Conservation (phyloP, 2,113 vertebrate genomes). For the Clarias gariepinus region DNA sequence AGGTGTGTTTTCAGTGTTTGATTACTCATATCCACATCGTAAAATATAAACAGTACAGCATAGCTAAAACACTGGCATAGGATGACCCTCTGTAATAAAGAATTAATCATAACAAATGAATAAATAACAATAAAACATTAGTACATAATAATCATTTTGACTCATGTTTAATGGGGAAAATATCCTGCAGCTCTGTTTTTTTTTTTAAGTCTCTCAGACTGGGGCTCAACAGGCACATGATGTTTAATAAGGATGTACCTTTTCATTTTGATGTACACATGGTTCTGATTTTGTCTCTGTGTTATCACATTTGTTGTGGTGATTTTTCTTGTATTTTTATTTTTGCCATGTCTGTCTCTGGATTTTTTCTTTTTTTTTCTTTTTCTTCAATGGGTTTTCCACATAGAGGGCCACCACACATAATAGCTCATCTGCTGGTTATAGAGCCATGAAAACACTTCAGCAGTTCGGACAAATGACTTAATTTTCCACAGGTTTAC, state of each 20-base stretch:
- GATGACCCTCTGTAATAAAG: not conserved
- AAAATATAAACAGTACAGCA: not conserved
- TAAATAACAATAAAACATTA: not conserved
- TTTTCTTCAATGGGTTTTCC: not conserved
- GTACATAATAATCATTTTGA: not conserved
- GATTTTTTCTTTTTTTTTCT: not conserved
- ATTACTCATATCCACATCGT: not conserved
- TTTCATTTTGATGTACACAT: not conserved
- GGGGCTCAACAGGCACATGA: not conserved
- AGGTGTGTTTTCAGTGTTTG: not conserved
- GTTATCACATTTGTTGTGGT: not conserved
- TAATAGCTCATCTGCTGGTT: not conserved
- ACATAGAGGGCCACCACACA: not conserved
- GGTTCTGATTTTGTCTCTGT: not conserved
- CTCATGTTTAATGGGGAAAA: not conserved
- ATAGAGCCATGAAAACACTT: slow-evolving; percentile 14
- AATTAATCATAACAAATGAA: not conserved
- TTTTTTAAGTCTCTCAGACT: not conserved
- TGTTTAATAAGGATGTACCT: not conserved
- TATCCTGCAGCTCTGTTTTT: not conserved
- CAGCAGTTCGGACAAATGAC: slow-evolving; percentile 3
- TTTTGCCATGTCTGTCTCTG: not conserved
- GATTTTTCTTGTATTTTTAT: not conserved
- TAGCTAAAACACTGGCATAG: not conserved
- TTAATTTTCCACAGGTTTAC: not conserved